Percentiles rank a stretch among this genome's conserved stretches.
phyloP scores from a whole-genome alignment of 92 coral and sea anemone species.

The Desmophyllum pertusum region DNA sequence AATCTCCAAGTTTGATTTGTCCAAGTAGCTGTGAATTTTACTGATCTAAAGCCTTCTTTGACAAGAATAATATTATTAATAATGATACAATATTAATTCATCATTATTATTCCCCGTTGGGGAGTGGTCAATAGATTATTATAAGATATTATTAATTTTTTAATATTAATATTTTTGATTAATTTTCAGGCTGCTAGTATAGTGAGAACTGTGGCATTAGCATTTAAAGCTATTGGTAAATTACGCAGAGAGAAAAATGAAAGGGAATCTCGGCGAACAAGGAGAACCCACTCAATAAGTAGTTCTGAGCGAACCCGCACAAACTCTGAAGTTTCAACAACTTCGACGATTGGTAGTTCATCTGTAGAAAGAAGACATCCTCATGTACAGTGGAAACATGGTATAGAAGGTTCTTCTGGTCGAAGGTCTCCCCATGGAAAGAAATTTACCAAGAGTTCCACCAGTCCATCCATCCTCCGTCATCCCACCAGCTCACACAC shows the following conservation, averaged over 20 bases:
- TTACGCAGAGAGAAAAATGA: conserved; percentile 84
- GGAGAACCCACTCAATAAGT: conserved; percentile 73
- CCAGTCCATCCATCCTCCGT: conserved; percentile 80
- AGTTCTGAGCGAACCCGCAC: conserved; percentile 91
- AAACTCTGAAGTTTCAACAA: conserved; percentile 90
- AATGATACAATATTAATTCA: too few species aligned
- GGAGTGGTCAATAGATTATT: neutral
- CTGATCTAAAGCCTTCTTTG: too few species aligned
- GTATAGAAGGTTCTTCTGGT: conserved; percentile 56
- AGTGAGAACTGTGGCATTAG: conserved; percentile 93
- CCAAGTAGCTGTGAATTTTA: too few species aligned
- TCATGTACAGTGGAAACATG: conserved; percentile 68
- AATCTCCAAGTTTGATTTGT: too few species aligned
- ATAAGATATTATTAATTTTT: too few species aligned
- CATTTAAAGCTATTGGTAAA: conserved; percentile 92
- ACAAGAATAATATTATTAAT: too few species aligned
- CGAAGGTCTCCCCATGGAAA: conserved; percentile 65
- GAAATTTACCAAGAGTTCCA: conserved; percentile 65
- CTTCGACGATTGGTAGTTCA: conserved; percentile 74
- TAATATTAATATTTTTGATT: neutral
- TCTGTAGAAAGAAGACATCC: conserved; percentile 60
- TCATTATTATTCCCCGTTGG: too few species aligned
- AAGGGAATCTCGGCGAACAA: conserved; percentile 63
- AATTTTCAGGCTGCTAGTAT: conserved; percentile 88
- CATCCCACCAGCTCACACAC: conserved; percentile 67